These are phyloP conservation scores for Elymnias hypermnestra DNA, from an alignment of 1,140 invertebrate genomes.

Conservation along the genomic window DNA sequence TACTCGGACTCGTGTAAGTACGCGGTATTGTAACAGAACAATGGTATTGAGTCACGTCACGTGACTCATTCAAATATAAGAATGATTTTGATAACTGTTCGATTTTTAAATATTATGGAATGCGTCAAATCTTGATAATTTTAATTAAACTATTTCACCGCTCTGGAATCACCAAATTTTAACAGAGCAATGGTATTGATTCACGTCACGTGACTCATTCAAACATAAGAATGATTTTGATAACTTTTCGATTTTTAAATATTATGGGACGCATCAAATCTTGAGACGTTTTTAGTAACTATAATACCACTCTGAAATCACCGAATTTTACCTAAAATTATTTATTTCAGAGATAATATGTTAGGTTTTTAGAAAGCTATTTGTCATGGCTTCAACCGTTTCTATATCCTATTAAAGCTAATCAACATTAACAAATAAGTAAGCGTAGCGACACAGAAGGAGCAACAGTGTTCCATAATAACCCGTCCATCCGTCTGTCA, in stretches of 20 bases:
- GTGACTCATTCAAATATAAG: slow-evolving; percentile 64
- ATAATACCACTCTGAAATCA: too few species aligned
- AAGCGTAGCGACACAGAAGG: too few species aligned
- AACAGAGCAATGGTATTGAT: slow-evolving; percentile 60
- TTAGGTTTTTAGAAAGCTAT: too few species aligned
- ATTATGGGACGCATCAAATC: too few species aligned
- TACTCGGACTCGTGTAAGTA: slow-evolving; percentile 45
- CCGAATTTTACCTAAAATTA: too few species aligned
- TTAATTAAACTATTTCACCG: neutral
- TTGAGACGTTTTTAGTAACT: too few species aligned
- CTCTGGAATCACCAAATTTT: too few species aligned
- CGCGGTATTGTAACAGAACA: slow-evolving; percentile 58
- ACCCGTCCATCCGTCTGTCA: slow-evolving; percentile 46
- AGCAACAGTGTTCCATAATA: slow-evolving; percentile 3
- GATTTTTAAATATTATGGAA: slow-evolving; percentile 25
- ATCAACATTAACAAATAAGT: too few species aligned
- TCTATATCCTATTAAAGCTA: neutral
- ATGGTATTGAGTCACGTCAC: slow-evolving; percentile 60
- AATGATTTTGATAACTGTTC: slow-evolving; percentile 38
- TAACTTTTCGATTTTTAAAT: slow-evolving; percentile 32
- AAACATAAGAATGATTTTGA: slow-evolving; percentile 47
- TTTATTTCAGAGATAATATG: too few species aligned
- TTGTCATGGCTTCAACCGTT: too few species aligned
- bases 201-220: slow-evolving; percentile 66
- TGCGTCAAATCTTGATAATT: neutral